Base-by-base conservation (phyloP, 2,113 vertebrate genomes). In the Hippoglossus stenolepis region DNA sequence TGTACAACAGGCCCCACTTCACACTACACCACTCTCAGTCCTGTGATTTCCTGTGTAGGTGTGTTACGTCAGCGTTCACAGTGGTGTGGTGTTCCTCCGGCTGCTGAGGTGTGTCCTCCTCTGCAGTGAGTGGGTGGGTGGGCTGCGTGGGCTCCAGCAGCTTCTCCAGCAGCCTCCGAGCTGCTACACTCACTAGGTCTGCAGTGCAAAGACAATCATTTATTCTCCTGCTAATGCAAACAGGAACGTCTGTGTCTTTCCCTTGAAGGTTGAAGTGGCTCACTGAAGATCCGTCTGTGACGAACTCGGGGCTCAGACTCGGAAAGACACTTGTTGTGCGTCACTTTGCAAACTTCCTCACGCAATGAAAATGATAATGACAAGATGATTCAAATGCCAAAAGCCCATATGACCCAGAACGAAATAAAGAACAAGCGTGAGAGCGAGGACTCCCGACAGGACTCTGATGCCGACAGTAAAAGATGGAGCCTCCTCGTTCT, bases 61-160 rank as follows among this genome's bases (percentile, higher is more conserved):
- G 77, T 8, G 67, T 54, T 85, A 71, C 56, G 65, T 85, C 75
- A 87, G 77, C 59, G 8, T 56, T 77, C 69, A 47, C 14, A 65
- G 21, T 71, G 62, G 14, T 56, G 75, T 56, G 54, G 70, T n/a
- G 51, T 71, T 77, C 70, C 84, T 71, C 70, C 31, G 10, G 28
- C 56, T 77, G 77, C 85, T 73, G 75, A 62, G 80, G 78, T n/a
- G 6, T 5, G 38, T 59, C 20, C 15, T 74, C 65, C 80, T 75
- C 77, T 75, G 76, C 13, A 21, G 64, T 35, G 64, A 80, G 84
- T 85, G 73, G 85, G 84, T 74, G 83, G 28, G 63, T 20, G 51
- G 51, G 51, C 51, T 83, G 87, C 23, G 81, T 86, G 80, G 87
- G 85, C 72, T 81, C 2, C 1, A 75, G 85, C 61, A 43, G 79